Evolutionary conservation across 2,113 vertebrate species (phyloP), one percentile per base, ranked within the genome.

Genomic region (Clarias batrachus): DNA sequence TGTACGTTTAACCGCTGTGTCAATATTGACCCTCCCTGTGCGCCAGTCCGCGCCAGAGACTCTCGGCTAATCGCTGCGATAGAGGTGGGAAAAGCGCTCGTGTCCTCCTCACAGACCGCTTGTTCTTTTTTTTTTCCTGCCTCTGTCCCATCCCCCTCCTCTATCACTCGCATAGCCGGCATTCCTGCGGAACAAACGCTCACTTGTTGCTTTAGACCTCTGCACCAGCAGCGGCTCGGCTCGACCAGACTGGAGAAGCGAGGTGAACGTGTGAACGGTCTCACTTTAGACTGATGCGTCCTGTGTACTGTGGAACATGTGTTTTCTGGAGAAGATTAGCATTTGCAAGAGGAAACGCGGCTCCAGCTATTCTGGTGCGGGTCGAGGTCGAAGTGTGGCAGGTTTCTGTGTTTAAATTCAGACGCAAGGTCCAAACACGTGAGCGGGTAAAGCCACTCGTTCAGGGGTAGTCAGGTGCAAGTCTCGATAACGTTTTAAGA

Each of bases 131-230:
- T 82, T 41, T 89, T 92, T 91, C 85, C 66, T 63, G 68, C 80
- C 70, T 76, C 59, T 90, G 91, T 88, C 92, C 93, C 93, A 91
- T 84, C 85, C 91, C 87, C 82, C 86, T 84, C 91, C 93, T 93
- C 91, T 93, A 95, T 93, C 93, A 89, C 89, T 19, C 86, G 82
- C 95, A 96, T 95, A 93, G 92, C 89, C 92, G 0, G 33, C 93
- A 93, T 95, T 95, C 95, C 92, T 93, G 90, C 88, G 84, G 93
- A 95, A 95, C 95, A 96, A 96, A 95, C 91, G 91, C 93, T 93
- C 92, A 92, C 91, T 95, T 95, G 94, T 96, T 95, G 94, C 94
- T 94, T 94, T 94, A 95, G 94, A 93, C 93, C 91, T 92, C 88
- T 91, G 92, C 92, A 95, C 91, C 93, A 91, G 93, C 93, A 93